Evolutionary conservation across 2,113 vertebrate species (phyloP), one percentile per base, ranked within the genome.

Genomic region (Petaurus breviceps): DNA sequence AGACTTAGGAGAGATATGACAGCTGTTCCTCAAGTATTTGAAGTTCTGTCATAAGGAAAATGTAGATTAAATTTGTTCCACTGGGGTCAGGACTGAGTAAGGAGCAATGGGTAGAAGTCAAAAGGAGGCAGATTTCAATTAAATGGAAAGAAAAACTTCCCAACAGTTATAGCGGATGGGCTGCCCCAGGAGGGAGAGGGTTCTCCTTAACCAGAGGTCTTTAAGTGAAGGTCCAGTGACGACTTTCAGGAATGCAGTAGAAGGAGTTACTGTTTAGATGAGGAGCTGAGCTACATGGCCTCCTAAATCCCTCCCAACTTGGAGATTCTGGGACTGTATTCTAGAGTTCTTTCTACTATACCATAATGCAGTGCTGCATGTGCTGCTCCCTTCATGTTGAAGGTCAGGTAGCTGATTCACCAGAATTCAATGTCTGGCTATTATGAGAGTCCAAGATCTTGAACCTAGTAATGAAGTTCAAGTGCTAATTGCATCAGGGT

Each of bases 401-500:
- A 50, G 6, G 89, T 57, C 9, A 90, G 54, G 54, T 2, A 94
- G 77, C 47, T 84, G 28, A 23, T 93, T 51, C n/a, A 23, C 68
- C 37, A 84, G n/a, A 16, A 22, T 8, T 23, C 68, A 84, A 23
- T 26, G 46, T 68, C 8, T 93, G 77, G 26, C 94, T 94, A 93
- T 96, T 93, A 84, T 25, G 77, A 25, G 90, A 97, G 50, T 53
- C 47, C 31, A 68, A 90, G 77, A 92, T 12, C 57, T 90, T 89
- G 61, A 94, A 96, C 91, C 89, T 94, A 95, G 91, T 96, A 98
- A 93, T 95, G 90, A 96, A 97, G 93, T 95, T 97, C 93, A 96
- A 96, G 95, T 37, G 61, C 94, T 98, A 98, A 98, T 54, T 97
- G 89, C 97, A 97, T 93, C 94, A 98, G 96, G 92, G 57, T 37